Percentiles rank a stretch among this genome's conserved stretches.
phyloP scores from a whole-genome alignment of 2,888 invertebrate genomes.

The Eupithecia dodoneata region DNA sequence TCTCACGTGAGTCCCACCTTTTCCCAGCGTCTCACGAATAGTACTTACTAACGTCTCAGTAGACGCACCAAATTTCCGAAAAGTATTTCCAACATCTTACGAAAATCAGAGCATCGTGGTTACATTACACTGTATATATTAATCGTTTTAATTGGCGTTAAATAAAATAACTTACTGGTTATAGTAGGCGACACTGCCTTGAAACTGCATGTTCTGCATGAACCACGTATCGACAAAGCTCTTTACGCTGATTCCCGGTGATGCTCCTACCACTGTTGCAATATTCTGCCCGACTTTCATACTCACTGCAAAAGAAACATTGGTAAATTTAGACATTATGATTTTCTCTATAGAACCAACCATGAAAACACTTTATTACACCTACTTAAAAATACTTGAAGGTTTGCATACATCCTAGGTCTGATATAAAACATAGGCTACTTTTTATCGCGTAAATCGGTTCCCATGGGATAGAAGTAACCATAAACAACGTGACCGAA shows the following conservation, averaged over 20 bases:
- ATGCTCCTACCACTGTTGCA: conserved; percentile 62
- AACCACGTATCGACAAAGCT: conserved; percentile 76
- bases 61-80: too few species aligned
- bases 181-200: conserved; percentile 67
- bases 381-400: neutral
- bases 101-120: too few species aligned
- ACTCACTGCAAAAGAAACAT: conserved; percentile 52
- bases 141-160: neutral
- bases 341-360: neutral
- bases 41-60: too few species aligned
- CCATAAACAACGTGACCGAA: too few species aligned
- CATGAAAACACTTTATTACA: neutral
- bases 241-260: conserved; percentile 62
- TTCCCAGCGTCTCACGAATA: too few species aligned
- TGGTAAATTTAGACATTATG: neutral
- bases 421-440: too few species aligned
- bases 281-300: conserved; percentile 69
- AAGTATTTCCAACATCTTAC: too few species aligned
- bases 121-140: neutral
- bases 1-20: too few species aligned
- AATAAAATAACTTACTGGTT: conserved; percentile 60
- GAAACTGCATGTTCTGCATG: conserved; percentile 64
- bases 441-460: too few species aligned
- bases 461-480: too few species aligned
- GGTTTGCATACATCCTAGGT: too few species aligned